Base-by-base conservation (phyloP, 2,113 vertebrate species). In the Rhipidura dahli region DNA sequence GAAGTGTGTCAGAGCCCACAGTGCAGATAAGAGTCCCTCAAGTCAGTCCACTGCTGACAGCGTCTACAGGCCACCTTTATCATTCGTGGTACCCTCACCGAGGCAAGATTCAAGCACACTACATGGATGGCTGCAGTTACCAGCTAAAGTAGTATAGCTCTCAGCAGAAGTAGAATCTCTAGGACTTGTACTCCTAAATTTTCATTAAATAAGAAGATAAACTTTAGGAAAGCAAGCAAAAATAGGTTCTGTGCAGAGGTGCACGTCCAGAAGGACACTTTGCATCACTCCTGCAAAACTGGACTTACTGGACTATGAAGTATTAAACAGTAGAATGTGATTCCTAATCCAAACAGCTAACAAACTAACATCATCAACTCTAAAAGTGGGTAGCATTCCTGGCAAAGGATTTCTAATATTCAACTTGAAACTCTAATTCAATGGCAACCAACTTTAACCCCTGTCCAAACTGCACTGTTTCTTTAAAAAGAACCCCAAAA, bases 251-350 rank as follows among this genome's bases (percentile, higher is more conserved):
- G 17, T 61, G 40, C 42, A 0, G 1, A 82, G 10, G 5, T 28
- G 26, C 14, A 8, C 3, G 7, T 42, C 59, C 73, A 33, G 42
- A 79, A 68, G 0, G 0, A 35, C 42, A 49, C 9, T 50, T 47
- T 24, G 15, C n/a, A 45, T 17, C 28, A 75, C 16, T 77, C 21
- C 39, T 14, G 33, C 33, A 71, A 68, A 45, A 69, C 28, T 30
- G n/a, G 18, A 53, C 23, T 78, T 60, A 60, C 10, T 39, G 15
- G 28, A 53, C 19, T 45, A 53, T 13, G 12, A 53, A 30, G 15
- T n/a, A 53, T 20, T 39, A 20, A 53, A 49, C 13, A 54, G 31
- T 1, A 87, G 47, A 71, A 2, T 3, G 16, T 51, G 86, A 82
- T 15, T 83, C 24, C 21, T 93, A 39, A 4, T 78, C 35, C 33